These are phyloP conservation scores for Temnothorax longispinosus DNA, from an alignment of 1,140 invertebrate genomes.

Conservation along the genomic window DNA sequence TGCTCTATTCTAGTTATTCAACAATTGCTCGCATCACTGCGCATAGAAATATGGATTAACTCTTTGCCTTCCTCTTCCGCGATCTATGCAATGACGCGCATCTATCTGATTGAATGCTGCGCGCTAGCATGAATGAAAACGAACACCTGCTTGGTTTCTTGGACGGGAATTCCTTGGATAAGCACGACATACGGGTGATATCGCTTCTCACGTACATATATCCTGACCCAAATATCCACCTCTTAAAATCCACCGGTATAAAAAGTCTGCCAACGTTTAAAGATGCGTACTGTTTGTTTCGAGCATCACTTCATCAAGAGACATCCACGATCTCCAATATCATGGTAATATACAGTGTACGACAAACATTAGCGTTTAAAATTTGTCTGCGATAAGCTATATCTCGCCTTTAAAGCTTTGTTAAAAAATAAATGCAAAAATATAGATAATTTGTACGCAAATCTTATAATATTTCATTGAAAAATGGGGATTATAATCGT, in stretches of 20 bases:
- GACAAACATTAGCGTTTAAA: background rate
- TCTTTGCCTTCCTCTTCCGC: background rate
- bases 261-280: slow-evolving; percentile 59
- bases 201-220: slow-evolving; percentile 5
- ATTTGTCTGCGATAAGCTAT: background rate
- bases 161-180: slow-evolving; percentile 29
- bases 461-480: background rate
- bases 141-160: background rate
- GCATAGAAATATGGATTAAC: background rate
- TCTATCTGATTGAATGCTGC: background rate
- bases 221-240: slow-evolving; percentile 71
- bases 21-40: background rate
- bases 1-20: background rate
- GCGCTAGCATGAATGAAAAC: slow-evolving; percentile 29
- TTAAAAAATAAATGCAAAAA: background rate
- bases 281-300: slow-evolving; percentile 22
- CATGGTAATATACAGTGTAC: slow-evolving; percentile 27
- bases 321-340: background rate
- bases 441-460: background rate
- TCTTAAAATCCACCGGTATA: slow-evolving; percentile 58
- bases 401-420: background rate
- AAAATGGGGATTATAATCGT: background rate
- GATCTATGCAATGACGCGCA: background rate
- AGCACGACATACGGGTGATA: slow-evolving; percentile 23
- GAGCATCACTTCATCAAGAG: background rate